Percentiles rank a stretch among this genome's conserved stretches.
These are phyloP conservation scores for Bombus waltoni DNA, from an alignment of 1,140 invertebrate species.

Conservation along the genomic window DNA sequence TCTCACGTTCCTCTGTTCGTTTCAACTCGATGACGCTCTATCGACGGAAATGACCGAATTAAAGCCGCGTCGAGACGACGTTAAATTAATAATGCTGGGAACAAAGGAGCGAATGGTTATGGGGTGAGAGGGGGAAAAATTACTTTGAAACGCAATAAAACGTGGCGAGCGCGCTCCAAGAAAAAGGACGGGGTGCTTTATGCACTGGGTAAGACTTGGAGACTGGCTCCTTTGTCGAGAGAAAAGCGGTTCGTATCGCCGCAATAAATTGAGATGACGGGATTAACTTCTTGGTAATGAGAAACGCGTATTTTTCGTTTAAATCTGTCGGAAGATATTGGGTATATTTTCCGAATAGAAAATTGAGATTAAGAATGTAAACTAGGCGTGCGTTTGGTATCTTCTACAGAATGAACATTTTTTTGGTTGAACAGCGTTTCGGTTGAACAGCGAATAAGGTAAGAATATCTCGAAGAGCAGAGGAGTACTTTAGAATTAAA, in stretches of 20 bases:
- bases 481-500: not conserved
- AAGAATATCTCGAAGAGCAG: not conserved
- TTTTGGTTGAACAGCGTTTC: no score
- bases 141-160: conserved; percentile 21
- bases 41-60: conserved; percentile 13
- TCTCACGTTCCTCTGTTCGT: not conserved
- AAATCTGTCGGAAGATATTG: not conserved
- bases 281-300: not conserved
- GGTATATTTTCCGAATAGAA: not conserved
- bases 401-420: not conserved
- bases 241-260: not conserved
- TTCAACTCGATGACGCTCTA: not conserved
- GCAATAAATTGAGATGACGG: not conserved
- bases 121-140: not conserved
- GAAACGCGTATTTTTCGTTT: not conserved
- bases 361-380: not conserved
- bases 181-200: not conserved
- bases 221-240: not conserved
- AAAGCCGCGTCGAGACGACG: not conserved
- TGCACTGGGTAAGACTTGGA: not conserved
- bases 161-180: not conserved
- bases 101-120: not conserved
- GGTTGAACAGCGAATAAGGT: no score
- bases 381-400: not conserved
- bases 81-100: conserved; percentile 21